These are phyloP conservation scores for Bibio marci DNA, from an alignment of 2,888 invertebrate genomes.

Conservation along the genomic window DNA sequence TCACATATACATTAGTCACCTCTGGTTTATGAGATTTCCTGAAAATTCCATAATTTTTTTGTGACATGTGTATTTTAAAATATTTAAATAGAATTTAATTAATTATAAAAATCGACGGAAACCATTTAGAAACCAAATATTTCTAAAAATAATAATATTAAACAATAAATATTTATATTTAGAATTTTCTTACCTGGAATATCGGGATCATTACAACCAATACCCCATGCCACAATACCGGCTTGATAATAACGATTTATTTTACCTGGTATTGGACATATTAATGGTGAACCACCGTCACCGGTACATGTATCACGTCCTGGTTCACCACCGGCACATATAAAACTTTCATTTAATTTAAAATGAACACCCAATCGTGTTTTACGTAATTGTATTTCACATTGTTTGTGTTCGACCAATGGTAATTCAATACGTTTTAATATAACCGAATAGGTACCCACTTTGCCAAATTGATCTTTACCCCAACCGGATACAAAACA, in stretches of 20 bases:
- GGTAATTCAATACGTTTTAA: constrained; percentile 53
- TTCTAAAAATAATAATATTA: background rate
- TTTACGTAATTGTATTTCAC: constrained; percentile 32
- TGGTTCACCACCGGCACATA: constrained; percentile 58
- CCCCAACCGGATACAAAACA: constrained; percentile 60
- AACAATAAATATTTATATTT: background rate
- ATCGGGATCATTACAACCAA: constrained; percentile 31
- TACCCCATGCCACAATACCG: constrained; percentile 37
- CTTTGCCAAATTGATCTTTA: constrained; percentile 19
- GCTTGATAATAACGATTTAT: constrained; percentile 33
- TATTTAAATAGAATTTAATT: too few species aligned
- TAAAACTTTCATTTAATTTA: constrained; percentile 43
- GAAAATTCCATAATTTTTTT: too few species aligned
- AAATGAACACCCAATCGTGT: constrained; percentile 50
- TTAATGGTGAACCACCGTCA: constrained; percentile 62
- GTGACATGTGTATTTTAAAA: too few species aligned
- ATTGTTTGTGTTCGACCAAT: constrained; percentile 34
- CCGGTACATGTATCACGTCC: constrained; percentile 29
- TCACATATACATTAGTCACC: too few species aligned
- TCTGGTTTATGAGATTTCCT: too few species aligned
- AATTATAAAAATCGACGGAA: too few species aligned
- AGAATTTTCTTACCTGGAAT: constrained; percentile 13
- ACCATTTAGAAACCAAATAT: too few species aligned
- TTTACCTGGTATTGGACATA: constrained; percentile 42
- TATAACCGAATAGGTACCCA: constrained; percentile 36